Evolutionary conservation across 2,797 vertebrate genomes (phyloP).

Genomic region (Lepus townsendii): DNA sequence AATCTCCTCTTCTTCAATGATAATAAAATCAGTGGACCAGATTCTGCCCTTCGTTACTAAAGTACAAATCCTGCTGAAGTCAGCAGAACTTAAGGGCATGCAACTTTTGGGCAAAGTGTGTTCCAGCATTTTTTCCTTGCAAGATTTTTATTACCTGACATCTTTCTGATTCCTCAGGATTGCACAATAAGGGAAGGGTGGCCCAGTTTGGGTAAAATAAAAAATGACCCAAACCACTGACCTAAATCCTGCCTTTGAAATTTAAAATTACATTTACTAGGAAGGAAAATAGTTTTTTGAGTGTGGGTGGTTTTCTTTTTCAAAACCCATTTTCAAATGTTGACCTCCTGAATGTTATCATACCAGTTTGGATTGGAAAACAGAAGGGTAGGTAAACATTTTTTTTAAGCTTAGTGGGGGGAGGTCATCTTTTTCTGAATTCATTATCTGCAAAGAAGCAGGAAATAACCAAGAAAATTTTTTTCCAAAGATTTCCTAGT

Average conservation of each 20-base stretch:
- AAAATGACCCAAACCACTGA: conserved; percentile 87
- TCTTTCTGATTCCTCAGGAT: conserved; percentile 83
- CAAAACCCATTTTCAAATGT: conserved; percentile 85
- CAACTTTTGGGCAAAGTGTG: conserved; percentile 71
- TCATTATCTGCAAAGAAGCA: conserved; percentile 80
- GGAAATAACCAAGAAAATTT: conserved; percentile 74
- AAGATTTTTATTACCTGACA: conserved; percentile 85
- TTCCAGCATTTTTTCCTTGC: conserved; percentile 71
- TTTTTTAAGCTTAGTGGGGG: conserved; percentile 69
- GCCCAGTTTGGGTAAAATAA: conserved; percentile 85
- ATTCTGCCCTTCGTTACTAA: conserved; percentile 75
- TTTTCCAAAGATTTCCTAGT: conserved; percentile 62
- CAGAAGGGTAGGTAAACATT: conserved; percentile 82
- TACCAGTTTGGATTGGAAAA: conserved; percentile 85
- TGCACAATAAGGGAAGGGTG: conserved; percentile 82
- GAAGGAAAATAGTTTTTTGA: conserved; percentile 84
- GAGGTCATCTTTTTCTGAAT: conserved; percentile 81
- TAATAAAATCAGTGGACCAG: conserved; percentile 83
- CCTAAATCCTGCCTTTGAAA: conserved; percentile 86
- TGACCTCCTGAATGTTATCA: conserved; percentile 85
- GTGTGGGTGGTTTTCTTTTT: conserved; percentile 85
- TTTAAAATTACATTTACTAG: conserved; percentile 87
- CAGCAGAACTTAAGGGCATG: conserved; percentile 79
- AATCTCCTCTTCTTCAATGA: conserved; percentile 76
- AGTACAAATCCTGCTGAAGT: conserved; percentile 77